Percentiles rank a stretch among this genome's conserved stretches.
phyloP scores from a whole-genome alignment of 2,888 invertebrate species.

The Nasonia oneida region DNA sequence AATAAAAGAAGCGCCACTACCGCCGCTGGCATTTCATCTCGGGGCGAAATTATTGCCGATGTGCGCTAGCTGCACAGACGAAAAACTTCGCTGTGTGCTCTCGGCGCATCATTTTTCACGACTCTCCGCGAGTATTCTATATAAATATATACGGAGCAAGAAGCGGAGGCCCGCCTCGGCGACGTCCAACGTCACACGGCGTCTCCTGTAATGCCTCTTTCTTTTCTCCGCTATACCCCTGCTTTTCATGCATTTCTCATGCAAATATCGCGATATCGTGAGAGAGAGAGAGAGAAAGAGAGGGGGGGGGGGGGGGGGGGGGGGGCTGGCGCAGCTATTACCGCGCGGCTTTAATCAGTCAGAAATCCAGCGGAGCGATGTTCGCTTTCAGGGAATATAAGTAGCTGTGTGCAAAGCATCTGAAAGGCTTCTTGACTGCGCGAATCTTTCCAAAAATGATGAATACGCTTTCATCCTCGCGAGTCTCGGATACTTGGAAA shows the following conservation, averaged over 20 bases:
- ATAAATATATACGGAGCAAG: constrained; percentile 58
- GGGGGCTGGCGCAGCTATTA: constrained; percentile 46
- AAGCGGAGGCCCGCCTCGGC: constrained; percentile 61
- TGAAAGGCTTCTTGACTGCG: background rate
- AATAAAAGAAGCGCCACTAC: constrained; percentile 26
- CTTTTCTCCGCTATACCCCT: constrained; percentile 68
- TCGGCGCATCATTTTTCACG: constrained; percentile 78
- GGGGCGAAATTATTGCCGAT: constrained; percentile 51
- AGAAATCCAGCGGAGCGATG: constrained; percentile 55
- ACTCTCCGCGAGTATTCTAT: constrained; percentile 3
- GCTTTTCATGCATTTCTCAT: constrained; percentile 60
- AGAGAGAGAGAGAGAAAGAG: background rate
- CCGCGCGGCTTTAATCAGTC: constrained; percentile 61
- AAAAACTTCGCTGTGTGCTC: constrained; percentile 64
- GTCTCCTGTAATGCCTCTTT: constrained; percentile 76
- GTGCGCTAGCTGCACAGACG: constrained; percentile 21
- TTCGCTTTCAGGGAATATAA: constrained; percentile 34
- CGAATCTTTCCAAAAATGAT: constrained; percentile 1
- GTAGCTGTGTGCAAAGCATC: background rate
- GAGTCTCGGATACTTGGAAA: background rate
- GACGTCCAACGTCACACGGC: constrained; percentile 70
- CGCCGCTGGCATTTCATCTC: constrained; percentile 44
- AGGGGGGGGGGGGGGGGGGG: too few relatives aligned
- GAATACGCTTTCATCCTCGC: background rate
- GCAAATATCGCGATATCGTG: constrained; percentile 63